A percentile compares a stretch with the other conserved stretches of the same genome.
phyloP scores from a whole-genome alignment of 1,140 invertebrate species.

The Globodera ellingtonae region DNA sequence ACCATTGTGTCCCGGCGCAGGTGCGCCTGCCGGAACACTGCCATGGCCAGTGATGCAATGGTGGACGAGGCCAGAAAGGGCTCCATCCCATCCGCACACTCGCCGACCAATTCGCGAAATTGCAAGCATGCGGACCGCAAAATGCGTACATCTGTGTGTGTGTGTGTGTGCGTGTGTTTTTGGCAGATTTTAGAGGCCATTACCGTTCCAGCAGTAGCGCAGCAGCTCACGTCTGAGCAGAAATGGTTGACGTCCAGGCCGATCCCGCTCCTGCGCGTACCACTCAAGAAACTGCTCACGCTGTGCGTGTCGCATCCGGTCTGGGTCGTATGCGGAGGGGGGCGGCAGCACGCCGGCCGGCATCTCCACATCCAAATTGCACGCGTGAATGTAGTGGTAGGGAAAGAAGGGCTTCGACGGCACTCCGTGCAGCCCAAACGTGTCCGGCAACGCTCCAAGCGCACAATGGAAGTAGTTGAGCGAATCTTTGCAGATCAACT shows the following conservation, averaged over 20 bases:
- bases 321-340: neutral
- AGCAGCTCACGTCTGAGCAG: neutral
- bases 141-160: constrained; percentile 28
- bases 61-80: constrained; percentile 15
- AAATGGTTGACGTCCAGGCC: neutral
- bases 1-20: neutral
- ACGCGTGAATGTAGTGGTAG: neutral
- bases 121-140: neutral
- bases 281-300: constrained; percentile 9
- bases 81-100: neutral
- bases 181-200: too few relatives aligned
- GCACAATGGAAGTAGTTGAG: constrained; percentile 29
- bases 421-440: neutral
- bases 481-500: constrained; percentile 22
- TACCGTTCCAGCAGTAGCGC: neutral
- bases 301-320: constrained; percentile 3
- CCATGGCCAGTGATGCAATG: constrained; percentile 2
- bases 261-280: neutral
- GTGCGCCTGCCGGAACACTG: neutral
- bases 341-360: neutral
- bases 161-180: too few relatives aligned
- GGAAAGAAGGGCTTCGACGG: constrained; percentile 23
- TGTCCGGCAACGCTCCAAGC: constrained; percentile 4
- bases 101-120: constrained; percentile 11
- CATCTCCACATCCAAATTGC: constrained; percentile 1